Evolutionary conservation across 1,140 invertebrate genomes (phyloP).

Genomic region (Neoseiulus cucumeris): DNA sequence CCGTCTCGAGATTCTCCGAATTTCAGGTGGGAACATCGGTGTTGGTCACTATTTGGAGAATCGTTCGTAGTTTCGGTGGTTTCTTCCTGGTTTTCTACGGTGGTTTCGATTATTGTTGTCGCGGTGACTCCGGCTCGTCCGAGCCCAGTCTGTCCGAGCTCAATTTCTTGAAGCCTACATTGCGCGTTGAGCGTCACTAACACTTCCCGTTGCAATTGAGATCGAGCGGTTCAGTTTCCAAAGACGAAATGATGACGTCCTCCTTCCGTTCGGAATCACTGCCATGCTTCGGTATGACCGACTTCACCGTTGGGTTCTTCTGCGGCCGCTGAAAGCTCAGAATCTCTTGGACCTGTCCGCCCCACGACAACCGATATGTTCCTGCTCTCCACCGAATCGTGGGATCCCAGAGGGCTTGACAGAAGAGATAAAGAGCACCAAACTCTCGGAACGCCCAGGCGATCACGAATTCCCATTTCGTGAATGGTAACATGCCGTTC

Average conservation of each 20-base stretch:
- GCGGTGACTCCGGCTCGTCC: not conserved
- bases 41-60: not conserved
- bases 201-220: not conserved
- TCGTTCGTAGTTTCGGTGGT: not conserved
- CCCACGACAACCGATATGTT: constrained; percentile 73
- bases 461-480: constrained; percentile 79
- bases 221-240: not conserved
- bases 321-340: constrained; percentile 11
- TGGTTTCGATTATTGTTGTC: not conserved
- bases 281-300: not conserved
- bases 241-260: not conserved
- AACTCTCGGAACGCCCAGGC: constrained; percentile 88
- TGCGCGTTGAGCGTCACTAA: not conserved
- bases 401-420: constrained; percentile 56
- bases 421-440: constrained; percentile 65
- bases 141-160: not conserved
- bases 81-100: not conserved
- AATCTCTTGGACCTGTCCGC: constrained; percentile 39
- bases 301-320: not conserved
- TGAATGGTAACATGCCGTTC: constrained; percentile 82
- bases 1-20: not conserved
- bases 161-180: not conserved
- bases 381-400: constrained; percentile 76
- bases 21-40: not conserved
- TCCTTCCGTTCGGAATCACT: not conserved